phyloP scores from a whole-genome alignment of 2,113 vertebrate genomes.

The Gopherus evgoodei region DNA sequence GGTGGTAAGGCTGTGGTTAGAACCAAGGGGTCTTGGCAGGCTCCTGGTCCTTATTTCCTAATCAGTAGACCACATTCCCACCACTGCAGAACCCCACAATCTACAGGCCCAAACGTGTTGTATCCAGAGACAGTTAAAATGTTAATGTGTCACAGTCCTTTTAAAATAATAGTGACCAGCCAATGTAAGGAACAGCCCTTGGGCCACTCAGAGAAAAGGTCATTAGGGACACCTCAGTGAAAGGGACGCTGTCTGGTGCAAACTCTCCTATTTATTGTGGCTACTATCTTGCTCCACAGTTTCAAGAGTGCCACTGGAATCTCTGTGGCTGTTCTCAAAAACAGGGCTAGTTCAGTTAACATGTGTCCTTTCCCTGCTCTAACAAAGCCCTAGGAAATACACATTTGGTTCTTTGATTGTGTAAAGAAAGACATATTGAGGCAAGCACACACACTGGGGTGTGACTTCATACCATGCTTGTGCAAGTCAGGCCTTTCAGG shows the following conservation, averaged over 20 bases:
- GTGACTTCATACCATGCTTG: neutral
- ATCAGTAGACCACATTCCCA: fast-evolving
- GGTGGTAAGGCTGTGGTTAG: neutral
- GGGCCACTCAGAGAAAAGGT: neutral
- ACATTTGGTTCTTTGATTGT: neutral
- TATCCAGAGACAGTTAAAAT: neutral
- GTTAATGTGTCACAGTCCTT: neutral
- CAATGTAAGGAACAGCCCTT: neutral
- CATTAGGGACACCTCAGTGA: neutral
- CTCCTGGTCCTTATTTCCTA: neutral
- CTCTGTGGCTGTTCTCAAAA: neutral
- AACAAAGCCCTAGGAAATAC: neutral
- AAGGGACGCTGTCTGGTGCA: neutral
- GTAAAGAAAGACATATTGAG: neutral
- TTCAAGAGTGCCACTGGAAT: neutral
- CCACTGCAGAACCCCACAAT: neutral
- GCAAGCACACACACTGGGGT: neutral
- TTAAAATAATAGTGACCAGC: neutral
- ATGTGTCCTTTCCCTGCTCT: neutral
- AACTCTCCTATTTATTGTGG: neutral
- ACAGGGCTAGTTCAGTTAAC: neutral
- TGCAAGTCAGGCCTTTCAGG: neutral
- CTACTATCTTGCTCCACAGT: neutral
- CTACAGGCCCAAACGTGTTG: fast-evolving
- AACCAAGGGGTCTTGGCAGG: fast-evolving